A percentile compares a stretch with the other conserved stretches of the same genome.
Conservation (phyloP, 2,113 vertebrate genomes). For the Andinoacara biseriatus region DNA sequence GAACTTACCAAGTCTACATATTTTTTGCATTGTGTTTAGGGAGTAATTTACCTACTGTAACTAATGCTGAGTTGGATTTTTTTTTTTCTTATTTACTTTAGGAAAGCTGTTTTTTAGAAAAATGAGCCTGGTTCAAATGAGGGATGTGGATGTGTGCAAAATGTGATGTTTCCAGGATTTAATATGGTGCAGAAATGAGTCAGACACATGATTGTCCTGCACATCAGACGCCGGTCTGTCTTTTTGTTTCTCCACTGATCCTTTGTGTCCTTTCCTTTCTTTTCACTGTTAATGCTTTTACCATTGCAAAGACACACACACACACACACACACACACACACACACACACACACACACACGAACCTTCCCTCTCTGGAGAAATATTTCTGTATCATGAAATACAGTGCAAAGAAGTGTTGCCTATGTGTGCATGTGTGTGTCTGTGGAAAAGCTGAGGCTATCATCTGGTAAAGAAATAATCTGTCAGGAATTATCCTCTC, state of each 20-base stretch:
- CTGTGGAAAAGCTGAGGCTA: slow-evolving; percentile 71
- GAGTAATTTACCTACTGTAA: slow-evolving; percentile 26
- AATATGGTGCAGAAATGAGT: slow-evolving; percentile 38
- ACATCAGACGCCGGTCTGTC: slow-evolving; percentile 29
- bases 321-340: neutral
- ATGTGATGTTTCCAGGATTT: neutral
- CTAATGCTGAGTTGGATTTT: slow-evolving; percentile 42
- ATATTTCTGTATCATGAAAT: slow-evolving; percentile 39
- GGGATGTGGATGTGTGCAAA: slow-evolving; percentile 8
- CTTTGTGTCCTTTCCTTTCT: slow-evolving; percentile 42
- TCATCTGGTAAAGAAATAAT: slow-evolving; percentile 75
- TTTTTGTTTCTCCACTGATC: slow-evolving; percentile 22
- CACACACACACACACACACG: neutral
- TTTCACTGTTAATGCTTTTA: slow-evolving; percentile 62
- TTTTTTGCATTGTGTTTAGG: slow-evolving; percentile 28
- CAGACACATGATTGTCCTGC: slow-evolving; percentile 11
- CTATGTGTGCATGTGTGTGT: slow-evolving; percentile 32
- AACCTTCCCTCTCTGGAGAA: slow-evolving; percentile 26
- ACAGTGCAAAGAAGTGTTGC: slow-evolving; percentile 43
- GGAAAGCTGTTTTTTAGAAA: slow-evolving; percentile 17
- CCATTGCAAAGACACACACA: slow-evolving; percentile 30
- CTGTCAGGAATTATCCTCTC: slow-evolving; percentile 43
- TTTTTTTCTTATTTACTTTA: neutral
- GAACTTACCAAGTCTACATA: slow-evolving; percentile 20
- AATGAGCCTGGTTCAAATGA: slow-evolving; percentile 5